Conservation (phyloP, 1,140 invertebrate genomes). For the Physella acuta region DNA sequence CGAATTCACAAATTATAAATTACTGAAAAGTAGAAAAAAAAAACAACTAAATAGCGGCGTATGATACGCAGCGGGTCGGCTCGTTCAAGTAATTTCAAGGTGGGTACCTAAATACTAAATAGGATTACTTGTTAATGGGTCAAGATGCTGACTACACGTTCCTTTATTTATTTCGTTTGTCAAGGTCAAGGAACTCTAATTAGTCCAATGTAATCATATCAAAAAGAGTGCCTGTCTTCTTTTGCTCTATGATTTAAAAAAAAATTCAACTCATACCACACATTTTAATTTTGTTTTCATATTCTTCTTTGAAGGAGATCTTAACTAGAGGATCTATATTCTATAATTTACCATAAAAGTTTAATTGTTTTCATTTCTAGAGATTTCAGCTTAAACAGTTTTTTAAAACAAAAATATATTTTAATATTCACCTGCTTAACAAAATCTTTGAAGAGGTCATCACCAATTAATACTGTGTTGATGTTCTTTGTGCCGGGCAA, state of each 20-base stretch:
- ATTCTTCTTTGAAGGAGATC: neutral
- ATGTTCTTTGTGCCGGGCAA: neutral
- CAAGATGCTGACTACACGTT: no score
- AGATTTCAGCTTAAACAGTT: neutral
- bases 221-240: no score
- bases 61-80: no score
- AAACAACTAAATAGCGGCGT: no score
- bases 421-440: neutral
- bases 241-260: neutral
- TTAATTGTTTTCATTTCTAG: neutral
- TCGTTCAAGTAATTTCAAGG: no score
- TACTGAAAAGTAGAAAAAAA: no score
- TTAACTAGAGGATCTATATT: neutral
- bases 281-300: neutral
- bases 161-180: no score
- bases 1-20: no score
- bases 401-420: neutral
- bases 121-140: no score
- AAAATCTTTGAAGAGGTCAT: constrained; percentile 2
- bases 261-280: neutral
- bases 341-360: neutral
- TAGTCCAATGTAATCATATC: no score
- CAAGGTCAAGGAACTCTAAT: no score
- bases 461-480: neutral
- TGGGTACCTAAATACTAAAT: no score